Evolutionary conservation across 2,797 vertebrate species (phyloP).

Genomic region (Yasuhikotakia modesta): DNA sequence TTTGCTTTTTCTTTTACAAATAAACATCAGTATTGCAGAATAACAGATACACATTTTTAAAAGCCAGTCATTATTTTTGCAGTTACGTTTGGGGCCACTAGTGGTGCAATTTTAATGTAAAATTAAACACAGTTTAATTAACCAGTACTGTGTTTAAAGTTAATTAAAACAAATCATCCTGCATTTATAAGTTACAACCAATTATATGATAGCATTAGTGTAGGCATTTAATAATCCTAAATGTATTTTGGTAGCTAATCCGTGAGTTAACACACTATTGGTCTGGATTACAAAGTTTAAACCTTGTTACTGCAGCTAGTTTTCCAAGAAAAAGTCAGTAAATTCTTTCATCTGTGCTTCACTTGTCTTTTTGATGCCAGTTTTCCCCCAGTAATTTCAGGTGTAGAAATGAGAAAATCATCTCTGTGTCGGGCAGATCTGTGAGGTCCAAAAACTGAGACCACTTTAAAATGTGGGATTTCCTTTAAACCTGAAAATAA

Average conservation of each 20-base stretch:
- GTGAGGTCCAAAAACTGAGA: no score
- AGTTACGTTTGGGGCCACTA: neutral
- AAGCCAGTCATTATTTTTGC: neutral
- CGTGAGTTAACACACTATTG: conserved; percentile 11
- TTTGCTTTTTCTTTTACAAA: neutral
- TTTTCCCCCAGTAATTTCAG: neutral
- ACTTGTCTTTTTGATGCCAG: neutral
- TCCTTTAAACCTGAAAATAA: no score
- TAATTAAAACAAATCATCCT: neutral
- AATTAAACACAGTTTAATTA: neutral
- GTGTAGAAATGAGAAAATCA: neutral
- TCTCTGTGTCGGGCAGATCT: neutral
- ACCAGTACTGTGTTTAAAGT: neutral
- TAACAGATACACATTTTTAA: neutral
- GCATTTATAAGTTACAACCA: neutral
- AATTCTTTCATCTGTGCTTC: neutral
- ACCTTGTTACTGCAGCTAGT: neutral
- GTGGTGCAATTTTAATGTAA: neutral
- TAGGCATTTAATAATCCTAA: conserved; percentile 40
- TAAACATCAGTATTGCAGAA: conserved; percentile 19
- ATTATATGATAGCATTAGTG: conserved; percentile 8
- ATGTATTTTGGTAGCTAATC: conserved; percentile 31
- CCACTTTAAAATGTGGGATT: no score
- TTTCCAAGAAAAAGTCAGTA: neutral
- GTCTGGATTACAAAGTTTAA: neutral